These are phyloP conservation scores for Clupea harengus DNA, from an alignment of 2,113 vertebrate genomes.

Conservation along the genomic window DNA sequence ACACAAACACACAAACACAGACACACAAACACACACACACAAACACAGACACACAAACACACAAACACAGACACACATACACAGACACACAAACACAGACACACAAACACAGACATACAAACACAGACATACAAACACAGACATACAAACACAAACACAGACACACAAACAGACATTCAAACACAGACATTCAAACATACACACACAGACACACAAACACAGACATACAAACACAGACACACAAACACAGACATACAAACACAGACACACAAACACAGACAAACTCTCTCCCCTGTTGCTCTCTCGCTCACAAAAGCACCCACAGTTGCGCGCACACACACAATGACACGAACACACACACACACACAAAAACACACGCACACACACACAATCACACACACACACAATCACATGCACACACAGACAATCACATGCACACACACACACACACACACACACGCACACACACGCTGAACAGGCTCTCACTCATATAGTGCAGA, in stretches of 20 bases:
- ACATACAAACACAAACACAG: not conserved
- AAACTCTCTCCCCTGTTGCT: not conserved
- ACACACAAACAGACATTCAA: constrained; percentile 3
- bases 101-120: no score
- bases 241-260: not conserved
- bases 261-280: constrained; percentile 9
- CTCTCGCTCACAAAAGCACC: not conserved
- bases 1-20: no score
- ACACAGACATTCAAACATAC: not conserved
- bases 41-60: no score
- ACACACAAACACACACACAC: no score
- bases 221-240: not conserved
- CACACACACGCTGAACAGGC: no score
- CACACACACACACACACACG: not conserved
- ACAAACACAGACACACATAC: no score
- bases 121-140: no score
- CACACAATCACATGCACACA: not conserved
- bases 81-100: no score
- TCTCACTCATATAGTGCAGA: constrained; percentile 34
- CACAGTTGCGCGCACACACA: not conserved
- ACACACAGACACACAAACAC: not conserved
- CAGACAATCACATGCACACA: not conserved
- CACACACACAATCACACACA: not conserved
- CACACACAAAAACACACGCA: constrained; percentile 4
- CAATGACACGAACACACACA: not conserved